A percentile compares a stretch with the other conserved stretches of the same genome.
These are phyloP conservation scores for Amphipyra tragopoginis DNA, from an alignment of 2,888 invertebrate genomes.

Conservation along the genomic window DNA sequence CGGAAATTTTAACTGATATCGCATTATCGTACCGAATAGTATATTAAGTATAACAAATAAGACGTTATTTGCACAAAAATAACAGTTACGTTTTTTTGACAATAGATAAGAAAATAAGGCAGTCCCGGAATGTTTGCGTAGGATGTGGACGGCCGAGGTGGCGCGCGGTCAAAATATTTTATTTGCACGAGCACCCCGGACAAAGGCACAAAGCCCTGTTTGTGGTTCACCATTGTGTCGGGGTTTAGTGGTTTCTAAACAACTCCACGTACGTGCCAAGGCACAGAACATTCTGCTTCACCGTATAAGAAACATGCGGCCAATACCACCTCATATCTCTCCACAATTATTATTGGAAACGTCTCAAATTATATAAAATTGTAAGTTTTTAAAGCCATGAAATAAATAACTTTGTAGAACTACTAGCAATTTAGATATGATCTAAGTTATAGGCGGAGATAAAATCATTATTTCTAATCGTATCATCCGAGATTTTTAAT, in stretches of 20 bases:
- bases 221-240: constrained; percentile 77
- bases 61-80: constrained; percentile 25
- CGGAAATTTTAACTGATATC: constrained; percentile 10
- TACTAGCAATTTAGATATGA: constrained; percentile 38
- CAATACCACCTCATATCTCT: constrained; percentile 21
- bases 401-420: constrained; percentile 33
- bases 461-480: constrained; percentile 32
- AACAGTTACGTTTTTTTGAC: constrained; percentile 35
- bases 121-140: constrained; percentile 64
- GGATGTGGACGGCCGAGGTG: constrained; percentile 62
- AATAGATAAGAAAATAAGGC: constrained; percentile 54
- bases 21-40: not conserved
- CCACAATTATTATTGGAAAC: constrained; percentile 35
- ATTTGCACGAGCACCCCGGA: constrained; percentile 73
- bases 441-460: constrained; percentile 38
- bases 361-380: constrained; percentile 23
- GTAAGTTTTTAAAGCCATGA: constrained; percentile 34
- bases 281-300: constrained; percentile 29
- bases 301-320: constrained; percentile 32
- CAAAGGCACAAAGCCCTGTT: constrained; percentile 78
- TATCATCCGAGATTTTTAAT: constrained; percentile 32
- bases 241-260: constrained; percentile 77
- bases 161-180: constrained; percentile 77
- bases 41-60: not conserved
- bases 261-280: constrained; percentile 66